A percentile compares a stretch with the other conserved stretches of the same genome.
Conservation (phyloP, 2,113 vertebrate genomes). For the Ibidorhyncha struthersii region DNA sequence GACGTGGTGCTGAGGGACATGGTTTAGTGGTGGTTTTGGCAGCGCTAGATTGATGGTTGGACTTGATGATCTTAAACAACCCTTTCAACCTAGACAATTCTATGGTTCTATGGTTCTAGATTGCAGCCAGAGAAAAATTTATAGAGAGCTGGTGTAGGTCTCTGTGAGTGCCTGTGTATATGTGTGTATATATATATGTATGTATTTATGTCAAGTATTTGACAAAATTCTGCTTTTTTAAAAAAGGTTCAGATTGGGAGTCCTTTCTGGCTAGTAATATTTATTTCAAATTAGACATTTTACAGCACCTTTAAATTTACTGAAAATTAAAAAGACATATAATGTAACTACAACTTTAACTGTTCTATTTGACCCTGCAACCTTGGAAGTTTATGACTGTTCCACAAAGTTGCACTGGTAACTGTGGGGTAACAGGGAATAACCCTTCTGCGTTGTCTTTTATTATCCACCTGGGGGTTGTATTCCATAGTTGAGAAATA, state of each 20-base stretch:
- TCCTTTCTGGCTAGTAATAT: neutral
- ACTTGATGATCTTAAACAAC: too few species aligned
- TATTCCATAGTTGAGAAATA: neutral
- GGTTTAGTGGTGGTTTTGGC: too few species aligned
- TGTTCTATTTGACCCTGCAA: neutral
- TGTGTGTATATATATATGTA: neutral
- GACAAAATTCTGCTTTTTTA: neutral
- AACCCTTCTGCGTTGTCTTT: neutral
- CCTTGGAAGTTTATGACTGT: neutral
- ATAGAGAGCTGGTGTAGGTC: neutral
- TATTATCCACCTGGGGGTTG: neutral
- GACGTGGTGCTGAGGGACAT: too few species aligned
- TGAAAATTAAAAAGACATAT: neutral
- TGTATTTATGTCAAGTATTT: neutral
- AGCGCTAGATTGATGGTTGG: too few species aligned
- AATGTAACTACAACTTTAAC: neutral
- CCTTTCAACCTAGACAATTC: too few species aligned
- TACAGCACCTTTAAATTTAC: neutral
- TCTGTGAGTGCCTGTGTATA: neutral
- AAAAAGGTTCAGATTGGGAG: neutral
- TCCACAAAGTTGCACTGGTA: neutral
- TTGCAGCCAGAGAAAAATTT: neutral
- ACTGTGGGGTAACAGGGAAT: neutral
- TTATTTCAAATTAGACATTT: neutral
- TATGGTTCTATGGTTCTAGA: neutral